phyloP scores from a whole-genome alignment of 2,113 vertebrate species.

The Danionella cerebrum region DNA sequence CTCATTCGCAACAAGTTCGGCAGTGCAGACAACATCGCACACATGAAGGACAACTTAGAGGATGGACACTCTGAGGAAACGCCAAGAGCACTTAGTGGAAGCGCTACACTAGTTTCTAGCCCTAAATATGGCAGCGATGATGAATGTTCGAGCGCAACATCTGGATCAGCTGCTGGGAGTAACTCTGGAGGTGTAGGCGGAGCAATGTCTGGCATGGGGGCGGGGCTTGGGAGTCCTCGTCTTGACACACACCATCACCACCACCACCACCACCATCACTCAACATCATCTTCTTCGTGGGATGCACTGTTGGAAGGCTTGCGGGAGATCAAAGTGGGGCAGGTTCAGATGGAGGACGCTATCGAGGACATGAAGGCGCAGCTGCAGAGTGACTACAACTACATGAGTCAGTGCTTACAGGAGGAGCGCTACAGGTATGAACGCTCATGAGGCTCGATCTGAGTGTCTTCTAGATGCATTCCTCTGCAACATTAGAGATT shows the following conservation, averaged over 20 bases:
- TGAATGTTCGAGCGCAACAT: conserved; percentile 90
- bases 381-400: conserved; percentile 90
- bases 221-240: conserved; percentile 78
- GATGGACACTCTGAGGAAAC: conserved; percentile 81
- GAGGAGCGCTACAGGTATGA: conserved; percentile 78
- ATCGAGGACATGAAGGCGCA: conserved; percentile 94
- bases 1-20: conserved; percentile 97
- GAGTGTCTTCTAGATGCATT: too few relatives aligned
- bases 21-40: conserved; percentile 93
- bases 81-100: conserved; percentile 81
- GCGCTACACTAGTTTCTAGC: conserved; percentile 90
- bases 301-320: conserved; percentile 88
- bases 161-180: conserved; percentile 80
- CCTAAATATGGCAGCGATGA: conserved; percentile 95
- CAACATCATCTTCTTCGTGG: conserved; percentile 56
- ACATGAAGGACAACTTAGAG: conserved; percentile 87
- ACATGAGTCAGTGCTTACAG: conserved; percentile 96
- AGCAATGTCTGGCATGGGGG: conserved; percentile 11
- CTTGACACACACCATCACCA: conserved; percentile 79
- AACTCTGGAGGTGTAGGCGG: conserved; percentile 74
- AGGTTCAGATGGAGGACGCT: conserved; percentile 88
- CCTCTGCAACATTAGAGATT: too few relatives aligned
- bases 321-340: conserved; percentile 88
- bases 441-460: not conserved
- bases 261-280: conserved; percentile 67